Evolutionary conservation across 2,113 vertebrate species (phyloP), one percentile per base, ranked within the genome.

Genomic region (Myrmophylax atrothorax): DNA sequence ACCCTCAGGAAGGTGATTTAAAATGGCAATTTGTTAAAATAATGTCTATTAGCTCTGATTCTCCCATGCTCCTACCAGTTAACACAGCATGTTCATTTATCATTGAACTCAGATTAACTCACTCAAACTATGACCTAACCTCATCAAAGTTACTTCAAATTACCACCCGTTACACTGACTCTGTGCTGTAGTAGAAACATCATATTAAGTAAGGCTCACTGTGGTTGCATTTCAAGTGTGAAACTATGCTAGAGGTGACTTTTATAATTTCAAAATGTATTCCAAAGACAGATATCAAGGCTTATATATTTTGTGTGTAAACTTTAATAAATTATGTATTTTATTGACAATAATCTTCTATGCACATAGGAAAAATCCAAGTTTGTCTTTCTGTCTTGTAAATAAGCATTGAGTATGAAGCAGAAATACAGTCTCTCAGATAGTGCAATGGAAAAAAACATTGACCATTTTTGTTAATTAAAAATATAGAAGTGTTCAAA

Each of bases 21-120:
- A 97, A 96, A 96, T 80, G 58, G 94, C 91, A 97, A 97, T 97
- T 97, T 97, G 95, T 96, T 97, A 97, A 97, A 97, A 96, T 97
- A 97, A 97, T 95, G 90, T 94, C 96, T 97, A 90, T 94, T 96
- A 97, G 72, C 85, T 90, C 95, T 95, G 88, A 96, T 96, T 97
- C 95, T 96, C 95, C 91, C 68, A 38, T 96, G 89, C 66, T 95
- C 20, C 69, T 96, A 92, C 73, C 83, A 90, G 95, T 97, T 97
- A 97, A 90, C 81, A 80, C 58, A 89, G 66, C 72, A 91, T 87
- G 81, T 93, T 96, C 96, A 96, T 97, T 96, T 95, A 95, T 96
- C 95, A 96, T 70, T 96, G 90, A 95, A 94, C 88, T 93, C 88
- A 94, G 89, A 95, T 95, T 97, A 97, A 96, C 90, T 96, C 58